Percentiles rank a stretch among this genome's conserved stretches.
Evolutionary conservation across 2,888 invertebrate genomes (phyloP).

Genomic region (Drosophila quinaria): DNA sequence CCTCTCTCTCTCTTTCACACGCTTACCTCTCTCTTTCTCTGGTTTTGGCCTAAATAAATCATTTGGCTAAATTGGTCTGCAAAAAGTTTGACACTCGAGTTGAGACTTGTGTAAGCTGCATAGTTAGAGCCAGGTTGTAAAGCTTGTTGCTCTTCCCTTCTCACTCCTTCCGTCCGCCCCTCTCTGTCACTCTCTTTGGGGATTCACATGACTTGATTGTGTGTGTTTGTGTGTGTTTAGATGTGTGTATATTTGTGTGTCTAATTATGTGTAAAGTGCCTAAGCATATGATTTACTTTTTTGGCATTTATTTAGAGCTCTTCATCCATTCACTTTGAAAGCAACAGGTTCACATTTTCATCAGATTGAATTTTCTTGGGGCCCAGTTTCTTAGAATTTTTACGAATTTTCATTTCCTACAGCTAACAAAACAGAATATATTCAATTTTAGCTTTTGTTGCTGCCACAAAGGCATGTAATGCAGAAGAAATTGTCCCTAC

Average conservation of each 20-base stretch:
- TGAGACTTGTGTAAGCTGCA: slow-evolving; percentile 69
- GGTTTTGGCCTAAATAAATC: slow-evolving; percentile 78
- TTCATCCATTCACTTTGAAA: slow-evolving; percentile 11
- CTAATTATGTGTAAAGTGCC: slow-evolving; percentile 81
- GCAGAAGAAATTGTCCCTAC: slow-evolving; percentile 14
- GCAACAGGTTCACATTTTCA: slow-evolving; percentile 64
- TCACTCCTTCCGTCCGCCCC: background rate
- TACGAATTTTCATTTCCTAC: background rate
- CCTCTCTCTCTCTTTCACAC: background rate
- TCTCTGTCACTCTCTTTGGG: background rate
- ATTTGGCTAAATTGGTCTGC: slow-evolving; percentile 81
- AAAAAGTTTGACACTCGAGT: slow-evolving; percentile 80
- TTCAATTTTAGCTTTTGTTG: slow-evolving; percentile 8
- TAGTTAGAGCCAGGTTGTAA: slow-evolving; percentile 53
- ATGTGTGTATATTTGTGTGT: slow-evolving; percentile 32
- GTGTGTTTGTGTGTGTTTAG: slow-evolving; percentile 12
- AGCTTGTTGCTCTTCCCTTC: slow-evolving; percentile 30
- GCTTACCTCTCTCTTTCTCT: slow-evolving; percentile 20
- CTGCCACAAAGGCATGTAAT: slow-evolving; percentile 13
- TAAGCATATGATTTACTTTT: slow-evolving; percentile 79
- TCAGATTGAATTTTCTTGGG: background rate
- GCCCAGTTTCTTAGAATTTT: slow-evolving; percentile 8
- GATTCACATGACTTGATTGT: background rate
- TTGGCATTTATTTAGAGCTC: slow-evolving; percentile 44
- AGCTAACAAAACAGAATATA: slow-evolving; percentile 10